Conservation (phyloP, 35 echinoderm and acorn worm genomes). For the Apostichopus californicus region DNA sequence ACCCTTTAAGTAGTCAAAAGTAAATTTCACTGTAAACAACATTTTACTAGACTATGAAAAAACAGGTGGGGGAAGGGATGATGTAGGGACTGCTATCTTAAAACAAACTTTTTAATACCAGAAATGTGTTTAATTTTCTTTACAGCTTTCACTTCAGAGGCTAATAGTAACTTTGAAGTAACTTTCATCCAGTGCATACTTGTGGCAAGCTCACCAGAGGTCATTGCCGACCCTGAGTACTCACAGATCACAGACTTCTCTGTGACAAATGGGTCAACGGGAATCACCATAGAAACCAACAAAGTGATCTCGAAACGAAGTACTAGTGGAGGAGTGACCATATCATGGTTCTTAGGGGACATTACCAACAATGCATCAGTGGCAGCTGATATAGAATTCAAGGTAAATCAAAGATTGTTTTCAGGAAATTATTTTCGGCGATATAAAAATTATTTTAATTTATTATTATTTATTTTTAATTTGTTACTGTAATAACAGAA, state of each 20-base stretch:
- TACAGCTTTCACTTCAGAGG: background rate
- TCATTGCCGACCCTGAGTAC: background rate
- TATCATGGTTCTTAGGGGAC: conserved; percentile 4
- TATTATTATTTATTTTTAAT: too few species aligned
- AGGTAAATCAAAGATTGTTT: background rate
- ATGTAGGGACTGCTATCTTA: too few species aligned
- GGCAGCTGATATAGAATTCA: background rate
- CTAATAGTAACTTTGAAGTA: background rate
- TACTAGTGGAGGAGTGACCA: background rate
- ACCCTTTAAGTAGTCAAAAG: too few species aligned
- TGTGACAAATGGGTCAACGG: background rate
- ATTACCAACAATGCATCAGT: background rate
- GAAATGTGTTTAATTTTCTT: background rate
- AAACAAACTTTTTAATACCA: too few species aligned
- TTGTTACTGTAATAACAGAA: too few species aligned
- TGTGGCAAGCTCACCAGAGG: background rate
- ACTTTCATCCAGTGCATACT: background rate
- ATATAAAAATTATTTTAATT: too few species aligned
- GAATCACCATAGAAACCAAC: background rate
- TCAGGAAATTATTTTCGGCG: too few species aligned
- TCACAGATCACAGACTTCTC: background rate
- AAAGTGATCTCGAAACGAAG: background rate
- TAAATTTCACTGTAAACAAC: too few species aligned
- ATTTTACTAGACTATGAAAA: too few species aligned
- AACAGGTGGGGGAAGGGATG: too few species aligned